These are phyloP conservation scores for Catocala sponsa DNA, from an alignment of 2,888 invertebrate genomes.

Conservation along the genomic window DNA sequence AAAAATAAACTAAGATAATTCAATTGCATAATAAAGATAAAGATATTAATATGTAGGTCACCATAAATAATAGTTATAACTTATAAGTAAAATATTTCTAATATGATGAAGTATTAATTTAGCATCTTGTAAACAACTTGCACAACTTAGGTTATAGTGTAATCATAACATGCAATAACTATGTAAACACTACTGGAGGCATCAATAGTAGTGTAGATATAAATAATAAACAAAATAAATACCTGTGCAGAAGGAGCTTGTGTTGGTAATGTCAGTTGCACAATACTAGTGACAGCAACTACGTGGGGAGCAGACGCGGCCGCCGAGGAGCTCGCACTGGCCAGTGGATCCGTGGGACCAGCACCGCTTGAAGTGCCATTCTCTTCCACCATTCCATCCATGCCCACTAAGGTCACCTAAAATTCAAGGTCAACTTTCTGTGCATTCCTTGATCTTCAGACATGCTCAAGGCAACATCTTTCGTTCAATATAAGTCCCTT, in stretches of 20 bases:
- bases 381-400: slow-evolving; percentile 98
- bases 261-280: slow-evolving; percentile 93
- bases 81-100: background rate
- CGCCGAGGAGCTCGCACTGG: slow-evolving; percentile 69
- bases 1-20: slow-evolving; percentile 1
- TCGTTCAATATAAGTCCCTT: slow-evolving; percentile 55
- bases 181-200: slow-evolving; percentile 30
- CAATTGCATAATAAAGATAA: background rate
- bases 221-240: slow-evolving; percentile 61
- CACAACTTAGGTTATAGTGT: slow-evolving; percentile 24
- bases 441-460: slow-evolving; percentile 77
- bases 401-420: slow-evolving; percentile 91
- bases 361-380: slow-evolving; percentile 89
- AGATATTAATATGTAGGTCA: background rate
- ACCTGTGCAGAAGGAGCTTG: slow-evolving; percentile 91
- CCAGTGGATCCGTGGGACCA: slow-evolving; percentile 75
- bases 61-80: background rate
- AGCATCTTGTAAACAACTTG: slow-evolving; percentile 19
- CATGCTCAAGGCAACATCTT: slow-evolving; percentile 60
- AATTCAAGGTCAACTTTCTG: slow-evolving; percentile 87
- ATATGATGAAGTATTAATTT: background rate
- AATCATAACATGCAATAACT: slow-evolving; percentile 27
- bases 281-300: slow-evolving; percentile 92
- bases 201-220: slow-evolving; percentile 20
- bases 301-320: slow-evolving; percentile 73